Evolutionary conservation across 2,888 invertebrate species (phyloP).

Genomic region (Aspidapion aeneum): DNA sequence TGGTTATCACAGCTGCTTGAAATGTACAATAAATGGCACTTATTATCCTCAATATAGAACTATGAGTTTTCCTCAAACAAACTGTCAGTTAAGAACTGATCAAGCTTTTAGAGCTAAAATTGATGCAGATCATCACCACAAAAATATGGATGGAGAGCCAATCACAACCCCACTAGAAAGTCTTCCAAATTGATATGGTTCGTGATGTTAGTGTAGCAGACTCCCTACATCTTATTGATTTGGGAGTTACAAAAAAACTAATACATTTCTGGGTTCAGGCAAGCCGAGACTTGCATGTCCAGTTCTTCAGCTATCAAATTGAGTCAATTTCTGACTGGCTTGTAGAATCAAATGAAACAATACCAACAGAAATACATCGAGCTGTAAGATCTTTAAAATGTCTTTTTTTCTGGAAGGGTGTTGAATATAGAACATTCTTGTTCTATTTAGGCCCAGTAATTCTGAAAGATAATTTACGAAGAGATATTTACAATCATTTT

Average conservation of each 20-base stretch:
- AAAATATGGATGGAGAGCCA: slow-evolving; percentile 11
- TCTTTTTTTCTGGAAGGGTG: neutral
- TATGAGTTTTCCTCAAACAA: slow-evolving; percentile 24
- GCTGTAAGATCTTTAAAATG: neutral
- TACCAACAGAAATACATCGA: neutral
- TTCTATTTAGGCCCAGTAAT: neutral
- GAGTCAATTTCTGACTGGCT: neutral
- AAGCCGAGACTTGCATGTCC: neutral
- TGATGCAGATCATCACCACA: slow-evolving; percentile 29
- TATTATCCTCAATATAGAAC: slow-evolving; percentile 25
- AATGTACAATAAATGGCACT: slow-evolving; percentile 26
- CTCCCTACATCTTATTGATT: slow-evolving; percentile 29
- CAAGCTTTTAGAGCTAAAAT: slow-evolving; percentile 23
- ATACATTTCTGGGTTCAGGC: neutral
- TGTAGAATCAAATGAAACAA: neutral
- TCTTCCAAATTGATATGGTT: slow-evolving; percentile 31
- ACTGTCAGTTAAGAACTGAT: slow-evolving; percentile 24
- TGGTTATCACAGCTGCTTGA: slow-evolving; percentile 26
- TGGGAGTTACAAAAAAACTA: slow-evolving; percentile 16
- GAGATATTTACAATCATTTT: neutral
- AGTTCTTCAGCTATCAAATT: neutral
- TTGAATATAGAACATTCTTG: neutral
- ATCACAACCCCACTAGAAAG: slow-evolving; percentile 16
- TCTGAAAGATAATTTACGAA: neutral
- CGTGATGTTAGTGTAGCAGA: slow-evolving; percentile 30